Conservation (phyloP, 2,888 invertebrate genomes). For the Drosophila meridiana region DNA sequence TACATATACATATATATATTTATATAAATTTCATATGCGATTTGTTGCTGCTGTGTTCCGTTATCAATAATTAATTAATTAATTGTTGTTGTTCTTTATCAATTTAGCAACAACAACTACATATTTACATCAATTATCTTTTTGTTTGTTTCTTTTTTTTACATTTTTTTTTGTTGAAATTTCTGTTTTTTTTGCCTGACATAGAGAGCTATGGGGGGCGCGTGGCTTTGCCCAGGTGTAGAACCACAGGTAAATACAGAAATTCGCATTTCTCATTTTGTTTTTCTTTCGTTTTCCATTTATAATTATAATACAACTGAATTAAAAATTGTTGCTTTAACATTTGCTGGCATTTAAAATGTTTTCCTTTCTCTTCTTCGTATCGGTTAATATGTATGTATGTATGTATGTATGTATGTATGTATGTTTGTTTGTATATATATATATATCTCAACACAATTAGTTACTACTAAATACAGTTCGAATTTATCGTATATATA, state of each 20-base stretch:
- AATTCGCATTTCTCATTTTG: constrained; percentile 28
- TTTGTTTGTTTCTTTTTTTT: constrained; percentile 54
- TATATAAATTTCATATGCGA: constrained; percentile 42
- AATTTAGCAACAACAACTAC: constrained; percentile 64
- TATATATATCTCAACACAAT: constrained; percentile 35
- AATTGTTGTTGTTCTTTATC: constrained; percentile 31
- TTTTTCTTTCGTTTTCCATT: constrained; percentile 20
- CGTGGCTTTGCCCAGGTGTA: constrained; percentile 23
- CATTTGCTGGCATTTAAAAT: constrained; percentile 57
- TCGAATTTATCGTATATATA: constrained; percentile 27
- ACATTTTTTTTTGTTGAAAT: constrained; percentile 23
- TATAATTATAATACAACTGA: constrained; percentile 70
- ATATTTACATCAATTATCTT: constrained; percentile 75
- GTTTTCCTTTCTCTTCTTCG: constrained; percentile 34
- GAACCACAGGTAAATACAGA: constrained; percentile 57
- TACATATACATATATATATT: constrained; percentile 24
- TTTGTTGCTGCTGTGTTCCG: constrained; percentile 43
- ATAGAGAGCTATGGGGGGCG: neutral
- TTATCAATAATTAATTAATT: constrained; percentile 20
- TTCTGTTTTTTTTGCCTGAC: constrained; percentile 21
- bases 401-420: neutral
- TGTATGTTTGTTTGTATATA: neutral
- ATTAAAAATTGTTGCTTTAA: constrained; percentile 59
- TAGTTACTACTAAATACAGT: constrained; percentile 53
- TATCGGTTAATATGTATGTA: constrained; percentile 24